Evolutionary conservation across 2,797 vertebrate species (phyloP), one percentile per base, ranked within the genome.

Genomic region (Takifugu ocellatus): DNA sequence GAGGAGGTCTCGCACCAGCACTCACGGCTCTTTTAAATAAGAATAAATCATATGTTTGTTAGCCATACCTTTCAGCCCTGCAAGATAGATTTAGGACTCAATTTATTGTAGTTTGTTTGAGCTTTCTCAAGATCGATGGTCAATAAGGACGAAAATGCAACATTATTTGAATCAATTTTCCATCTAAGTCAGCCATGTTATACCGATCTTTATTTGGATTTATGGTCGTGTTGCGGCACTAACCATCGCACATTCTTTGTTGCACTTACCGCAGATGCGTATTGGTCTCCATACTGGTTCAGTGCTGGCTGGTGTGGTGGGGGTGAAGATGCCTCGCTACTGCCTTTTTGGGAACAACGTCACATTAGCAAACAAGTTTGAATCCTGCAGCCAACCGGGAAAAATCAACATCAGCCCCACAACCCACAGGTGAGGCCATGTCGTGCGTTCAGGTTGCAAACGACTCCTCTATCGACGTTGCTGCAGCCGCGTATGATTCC

Each of bases 331-430:
- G 97, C 97, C 97, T 21, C 94, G 97, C n/a, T 99, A 99, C 53
- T 99, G 97, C 77, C 94, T 99, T 65, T 99, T 99, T 72, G 97
- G 97, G 63, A 99, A 99, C 84, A 98, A 99, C 7, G 97, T 99
- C 69, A 97, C 97, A 2, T 79, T 99, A 88, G 97, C 97, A 61
- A 99, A 99, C 85, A 98, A 98, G 74, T 98, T 99, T 87, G 97
- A 99, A 79, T 99, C 97, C 25, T 93, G 95, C 88, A 98, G 97
- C 72, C 73, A 93, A 52, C 95, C 95, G 2, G 88, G 95, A 68
- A 96, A 90, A 85, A 97, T 98, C 89, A 98, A 99, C 49, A 89
- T 99, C 84, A 99, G 97, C 77, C 97, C 97, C 3, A 98, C 95
- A 31, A 98, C 97, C 15, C 90, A 98, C 92, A 97, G 95, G 96